phyloP scores from a whole-genome alignment of 2,888 invertebrate genomes.

The Pheosia tremula region DNA sequence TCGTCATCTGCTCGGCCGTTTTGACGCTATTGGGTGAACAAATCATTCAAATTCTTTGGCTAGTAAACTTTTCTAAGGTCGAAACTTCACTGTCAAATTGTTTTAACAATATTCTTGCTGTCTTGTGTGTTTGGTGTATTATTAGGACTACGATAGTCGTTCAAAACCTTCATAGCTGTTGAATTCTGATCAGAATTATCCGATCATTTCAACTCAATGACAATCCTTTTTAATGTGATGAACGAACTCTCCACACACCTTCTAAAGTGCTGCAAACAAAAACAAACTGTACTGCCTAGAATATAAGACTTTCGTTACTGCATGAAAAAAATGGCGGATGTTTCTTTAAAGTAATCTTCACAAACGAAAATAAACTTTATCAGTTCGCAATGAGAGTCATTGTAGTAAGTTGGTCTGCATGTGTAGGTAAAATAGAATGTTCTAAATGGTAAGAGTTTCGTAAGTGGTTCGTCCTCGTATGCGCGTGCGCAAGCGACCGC shows the following conservation, averaged over 20 bases:
- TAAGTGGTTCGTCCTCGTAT: slow-evolving; percentile 49
- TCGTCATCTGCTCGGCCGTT: no score
- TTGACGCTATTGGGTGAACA: no score
- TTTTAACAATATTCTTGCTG: background rate
- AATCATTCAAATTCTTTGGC: no score
- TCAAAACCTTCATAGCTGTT: background rate
- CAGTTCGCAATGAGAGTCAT: background rate
- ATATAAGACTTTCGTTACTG: background rate
- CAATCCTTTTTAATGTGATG: background rate
- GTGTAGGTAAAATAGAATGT: slow-evolving; percentile 35
- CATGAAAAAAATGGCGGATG: background rate
- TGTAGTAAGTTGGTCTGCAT: slow-evolving; percentile 7
- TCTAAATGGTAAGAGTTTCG: slow-evolving; percentile 31
- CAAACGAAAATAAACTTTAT: slow-evolving; percentile 16
- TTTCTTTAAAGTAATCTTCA: slow-evolving; percentile 6
- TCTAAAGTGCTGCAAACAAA: background rate
- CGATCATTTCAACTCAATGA: background rate
- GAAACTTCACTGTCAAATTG: no score
- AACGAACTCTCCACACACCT: background rate
- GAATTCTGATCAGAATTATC: background rate
- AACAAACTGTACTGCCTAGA: background rate
- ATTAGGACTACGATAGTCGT: background rate
- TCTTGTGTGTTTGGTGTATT: background rate
- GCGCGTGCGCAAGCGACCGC: slow-evolving; percentile 38
- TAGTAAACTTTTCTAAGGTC: no score